Evolutionary conservation across 2,797 vertebrate genomes (phyloP).

Genomic region (Enteromius radiatus): DNA sequence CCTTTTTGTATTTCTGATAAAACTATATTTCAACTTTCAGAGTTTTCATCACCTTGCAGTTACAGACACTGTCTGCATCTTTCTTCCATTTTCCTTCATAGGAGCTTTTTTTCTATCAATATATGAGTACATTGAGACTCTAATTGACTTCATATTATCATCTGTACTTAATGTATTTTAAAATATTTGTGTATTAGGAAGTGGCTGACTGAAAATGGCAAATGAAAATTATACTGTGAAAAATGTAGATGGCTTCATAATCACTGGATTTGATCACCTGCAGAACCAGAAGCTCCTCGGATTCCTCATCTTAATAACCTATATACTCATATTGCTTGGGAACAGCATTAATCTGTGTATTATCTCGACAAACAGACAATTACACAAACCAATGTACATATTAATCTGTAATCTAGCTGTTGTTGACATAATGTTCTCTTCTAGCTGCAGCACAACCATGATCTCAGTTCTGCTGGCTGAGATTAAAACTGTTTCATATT

Average conservation of each 20-base stretch:
- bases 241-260: constrained; percentile 47
- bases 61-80: constrained; percentile 1
- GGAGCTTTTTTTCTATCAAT: constrained; percentile 4
- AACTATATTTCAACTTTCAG: constrained; percentile 8
- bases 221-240: constrained; percentile 37
- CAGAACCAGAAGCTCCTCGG: constrained; percentile 53
- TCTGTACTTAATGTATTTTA: not conserved
- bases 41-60: not conserved
- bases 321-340: constrained; percentile 49
- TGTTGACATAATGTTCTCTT: constrained; percentile 55
- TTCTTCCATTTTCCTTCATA: constrained; percentile 33
- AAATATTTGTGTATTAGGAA: not conserved
- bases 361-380: constrained; percentile 44
- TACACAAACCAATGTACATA: constrained; percentile 52
- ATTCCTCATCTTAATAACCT: constrained; percentile 42
- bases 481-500: constrained; percentile 46
- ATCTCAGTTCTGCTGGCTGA: constrained; percentile 51
- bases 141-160: not conserved
- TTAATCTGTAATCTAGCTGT: constrained; percentile 53
- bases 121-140: not conserved
- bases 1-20: constrained; percentile 28
- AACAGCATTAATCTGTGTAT: constrained; percentile 50
- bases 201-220: constrained; percentile 29
- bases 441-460: constrained; percentile 51
- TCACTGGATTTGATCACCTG: constrained; percentile 55